Conservation (phyloP, 2,888 invertebrate species). For the Seira musarum region DNA sequence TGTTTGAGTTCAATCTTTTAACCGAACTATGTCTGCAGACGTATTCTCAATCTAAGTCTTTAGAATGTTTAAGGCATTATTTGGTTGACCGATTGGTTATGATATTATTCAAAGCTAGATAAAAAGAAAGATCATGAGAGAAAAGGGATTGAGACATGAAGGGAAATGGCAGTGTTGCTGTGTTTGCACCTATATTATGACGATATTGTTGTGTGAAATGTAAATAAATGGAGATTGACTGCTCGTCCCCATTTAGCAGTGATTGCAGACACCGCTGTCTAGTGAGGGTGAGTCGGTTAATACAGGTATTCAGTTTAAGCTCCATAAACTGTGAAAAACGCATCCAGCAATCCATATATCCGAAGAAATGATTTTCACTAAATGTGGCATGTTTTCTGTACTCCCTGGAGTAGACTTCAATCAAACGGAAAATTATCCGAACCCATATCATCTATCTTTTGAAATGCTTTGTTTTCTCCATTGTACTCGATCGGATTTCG, state of each 20-base stretch:
- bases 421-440: too few species aligned
- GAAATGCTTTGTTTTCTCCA: too few species aligned
- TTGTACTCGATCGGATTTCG: too few species aligned
- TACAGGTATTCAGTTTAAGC: constrained; percentile 42
- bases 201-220: constrained; percentile 42
- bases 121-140: constrained; percentile 49
- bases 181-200: constrained; percentile 33
- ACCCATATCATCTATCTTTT: too few species aligned
- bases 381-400: too few species aligned
- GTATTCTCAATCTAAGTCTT: too few species aligned
- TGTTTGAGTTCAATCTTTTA: constrained; percentile 14
- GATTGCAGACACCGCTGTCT: too few species aligned
- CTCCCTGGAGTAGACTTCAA: too few species aligned
- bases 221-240: constrained; percentile 34
- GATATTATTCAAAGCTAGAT: constrained; percentile 59
- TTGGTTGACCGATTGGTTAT: constrained; percentile 48
- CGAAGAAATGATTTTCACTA: too few species aligned
- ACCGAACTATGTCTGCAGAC: too few species aligned
- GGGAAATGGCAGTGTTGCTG: constrained; percentile 43
- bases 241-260: constrained; percentile 23
- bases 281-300: constrained; percentile 34
- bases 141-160: constrained; percentile 40
- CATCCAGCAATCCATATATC: too few species aligned
- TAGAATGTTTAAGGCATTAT: constrained; percentile 12
- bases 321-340: too few species aligned